Conservation (phyloP, 2,113 vertebrate genomes). For the Eublepharis macularius region DNA sequence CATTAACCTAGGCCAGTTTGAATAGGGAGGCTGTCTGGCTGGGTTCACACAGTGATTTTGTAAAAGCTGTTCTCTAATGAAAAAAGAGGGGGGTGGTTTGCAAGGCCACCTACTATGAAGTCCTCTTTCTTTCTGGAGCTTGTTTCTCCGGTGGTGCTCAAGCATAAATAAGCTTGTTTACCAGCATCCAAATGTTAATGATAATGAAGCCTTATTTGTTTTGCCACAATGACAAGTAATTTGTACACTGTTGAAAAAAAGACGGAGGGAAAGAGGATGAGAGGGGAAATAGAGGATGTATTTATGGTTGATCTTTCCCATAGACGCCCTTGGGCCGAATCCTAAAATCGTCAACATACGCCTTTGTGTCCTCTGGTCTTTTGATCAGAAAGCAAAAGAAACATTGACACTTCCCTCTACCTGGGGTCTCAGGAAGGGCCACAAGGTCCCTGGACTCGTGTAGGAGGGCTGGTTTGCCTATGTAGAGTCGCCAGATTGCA, state of each 20-base stretch:
- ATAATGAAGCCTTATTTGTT: slow-evolving; percentile 77
- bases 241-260: slow-evolving; percentile 45
- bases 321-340: slow-evolving; percentile 28
- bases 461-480: background rate
- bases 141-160: slow-evolving; percentile 74
- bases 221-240: slow-evolving; percentile 71
- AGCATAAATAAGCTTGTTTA: slow-evolving; percentile 82
- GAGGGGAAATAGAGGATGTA: background rate
- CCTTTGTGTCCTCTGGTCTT: slow-evolving; percentile 40
- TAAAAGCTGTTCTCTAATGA: slow-evolving; percentile 58
- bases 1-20: slow-evolving; percentile 67
- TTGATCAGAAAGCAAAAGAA: background rate
- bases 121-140: slow-evolving; percentile 70
- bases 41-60: slow-evolving; percentile 61
- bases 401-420: background rate
- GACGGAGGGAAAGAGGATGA: background rate
- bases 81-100: slow-evolving; percentile 25
- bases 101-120: slow-evolving; percentile 75
- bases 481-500: background rate
- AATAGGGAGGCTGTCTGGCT: slow-evolving; percentile 66
- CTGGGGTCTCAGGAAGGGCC: background rate
- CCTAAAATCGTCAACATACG: slow-evolving; percentile 49
- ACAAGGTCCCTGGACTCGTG: background rate
- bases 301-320: slow-evolving; percentile 49
- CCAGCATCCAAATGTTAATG: slow-evolving; percentile 70